These are phyloP conservation scores for Perca schrenkii DNA, from an alignment of 2,113 vertebrate genomes.

Conservation along the genomic window DNA sequence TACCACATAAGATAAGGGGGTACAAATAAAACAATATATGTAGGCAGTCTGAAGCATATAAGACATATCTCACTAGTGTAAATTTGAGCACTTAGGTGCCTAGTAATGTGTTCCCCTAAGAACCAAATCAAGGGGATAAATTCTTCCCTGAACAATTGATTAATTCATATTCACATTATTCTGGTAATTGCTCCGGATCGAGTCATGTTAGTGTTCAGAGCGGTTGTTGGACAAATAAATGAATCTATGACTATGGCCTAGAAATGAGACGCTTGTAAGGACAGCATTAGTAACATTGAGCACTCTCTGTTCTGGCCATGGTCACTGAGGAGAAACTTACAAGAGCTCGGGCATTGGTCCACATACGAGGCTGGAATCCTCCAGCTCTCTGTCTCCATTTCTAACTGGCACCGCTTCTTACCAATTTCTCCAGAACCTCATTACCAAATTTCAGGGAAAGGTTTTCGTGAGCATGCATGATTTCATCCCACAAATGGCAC, in stretches of 20 bases:
- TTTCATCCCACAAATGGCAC: slow-evolving; percentile 5
- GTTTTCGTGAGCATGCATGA: slow-evolving; percentile 12
- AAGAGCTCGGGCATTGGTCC: slow-evolving; percentile 22
- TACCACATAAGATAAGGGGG: background rate
- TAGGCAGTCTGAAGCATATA: background rate
- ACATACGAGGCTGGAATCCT: background rate
- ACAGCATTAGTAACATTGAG: slow-evolving; percentile 17
- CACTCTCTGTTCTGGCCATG: background rate
- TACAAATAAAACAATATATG: background rate
- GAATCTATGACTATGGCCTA: background rate
- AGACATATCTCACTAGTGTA: background rate
- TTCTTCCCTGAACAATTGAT: background rate
- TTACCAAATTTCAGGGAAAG: slow-evolving; percentile 19
- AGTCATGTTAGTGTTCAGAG: slow-evolving; percentile 1
- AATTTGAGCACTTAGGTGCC: background rate
- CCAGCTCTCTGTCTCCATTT: background rate
- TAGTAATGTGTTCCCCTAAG: background rate
- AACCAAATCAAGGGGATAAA: background rate
- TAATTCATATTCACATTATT: background rate
- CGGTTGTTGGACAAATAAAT: background rate
- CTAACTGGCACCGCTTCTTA: background rate
- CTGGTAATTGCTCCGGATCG: background rate
- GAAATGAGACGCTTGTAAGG: background rate
- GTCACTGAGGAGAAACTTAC: slow-evolving; percentile 16
- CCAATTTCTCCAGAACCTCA: slow-evolving; percentile 20